Percentiles rank a stretch among this genome's conserved stretches.
These are phyloP conservation scores for Bombylius major DNA, from an alignment of 2,888 invertebrate species.

Conservation along the genomic window DNA sequence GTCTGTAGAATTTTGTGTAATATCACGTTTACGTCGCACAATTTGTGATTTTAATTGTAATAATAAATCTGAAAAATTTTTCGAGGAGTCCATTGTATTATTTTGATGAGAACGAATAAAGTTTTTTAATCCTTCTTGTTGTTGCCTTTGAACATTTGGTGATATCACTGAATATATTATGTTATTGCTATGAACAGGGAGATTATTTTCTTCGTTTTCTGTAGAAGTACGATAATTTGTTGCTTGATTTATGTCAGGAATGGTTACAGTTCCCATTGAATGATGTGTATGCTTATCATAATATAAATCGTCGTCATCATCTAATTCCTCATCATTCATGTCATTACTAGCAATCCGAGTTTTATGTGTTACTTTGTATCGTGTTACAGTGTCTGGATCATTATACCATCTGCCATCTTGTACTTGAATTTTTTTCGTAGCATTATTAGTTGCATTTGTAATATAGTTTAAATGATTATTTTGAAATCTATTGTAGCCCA, in stretches of 20 bases:
- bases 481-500: constrained; percentile 21
- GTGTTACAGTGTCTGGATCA: constrained; percentile 21
- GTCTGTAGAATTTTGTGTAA: neutral
- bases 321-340: no score
- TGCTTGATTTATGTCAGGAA: no score
- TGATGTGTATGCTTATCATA: no score
- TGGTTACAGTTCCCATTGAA: no score
- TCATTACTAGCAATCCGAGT: constrained; percentile 18
- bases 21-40: constrained; percentile 21
- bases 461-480: constrained; percentile 13
- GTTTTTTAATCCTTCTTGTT: no score
- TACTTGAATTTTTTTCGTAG: constrained; percentile 19
- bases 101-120: neutral
- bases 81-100: neutral
- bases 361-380: constrained; percentile 22
- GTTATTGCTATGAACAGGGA: no score
- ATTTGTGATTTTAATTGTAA: constrained; percentile 30
- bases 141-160: no score
- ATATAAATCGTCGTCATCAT: no score
- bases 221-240: no score
- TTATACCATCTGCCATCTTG: constrained; percentile 26
- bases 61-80: constrained; percentile 19
- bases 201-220: no score
- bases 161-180: no score
- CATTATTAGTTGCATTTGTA: constrained; percentile 10